Conservation (phyloP, 1,140 invertebrate genomes). For the Triops cancriformis region DNA sequence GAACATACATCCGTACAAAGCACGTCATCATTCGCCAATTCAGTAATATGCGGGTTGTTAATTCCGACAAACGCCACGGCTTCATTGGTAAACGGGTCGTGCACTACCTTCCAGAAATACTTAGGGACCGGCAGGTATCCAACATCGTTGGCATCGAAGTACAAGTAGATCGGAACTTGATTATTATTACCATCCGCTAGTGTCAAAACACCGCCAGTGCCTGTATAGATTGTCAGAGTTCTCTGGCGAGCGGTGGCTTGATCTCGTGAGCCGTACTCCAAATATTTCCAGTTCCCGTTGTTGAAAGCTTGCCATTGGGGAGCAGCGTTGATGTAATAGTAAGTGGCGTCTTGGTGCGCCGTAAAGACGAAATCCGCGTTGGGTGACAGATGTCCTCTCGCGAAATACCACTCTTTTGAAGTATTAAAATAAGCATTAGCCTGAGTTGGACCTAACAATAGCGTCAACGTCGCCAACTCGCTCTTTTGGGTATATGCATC, state of each 20-base stretch:
- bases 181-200: slow-evolving; percentile 24
- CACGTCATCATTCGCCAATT: not conserved
- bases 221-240: slow-evolving; percentile 22
- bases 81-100: slow-evolving; percentile 28
- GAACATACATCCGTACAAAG: slow-evolving; percentile 23
- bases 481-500: slow-evolving; percentile 16
- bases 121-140: slow-evolving; percentile 27
- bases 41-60: slow-evolving; percentile 25
- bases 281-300: slow-evolving; percentile 34
- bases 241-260: not conserved
- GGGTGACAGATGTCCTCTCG: slow-evolving; percentile 34
- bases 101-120: slow-evolving; percentile 32
- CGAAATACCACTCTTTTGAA: slow-evolving; percentile 29
- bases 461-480: slow-evolving; percentile 1
- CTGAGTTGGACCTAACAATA: slow-evolving; percentile 18
- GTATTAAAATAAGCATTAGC: slow-evolving; percentile 21
- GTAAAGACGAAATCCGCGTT: slow-evolving; percentile 34
- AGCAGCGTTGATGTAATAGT: slow-evolving; percentile 34
- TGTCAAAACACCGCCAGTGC: slow-evolving; percentile 23
- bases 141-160: slow-evolving; percentile 21
- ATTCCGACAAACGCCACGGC: slow-evolving; percentile 30
- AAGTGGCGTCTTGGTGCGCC: slow-evolving; percentile 33
- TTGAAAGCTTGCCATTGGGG: slow-evolving; percentile 35
- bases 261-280: slow-evolving; percentile 25
- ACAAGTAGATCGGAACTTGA: slow-evolving; percentile 24